phyloP scores from a whole-genome alignment of 2,888 invertebrate genomes.

The Mamestra brassicae region DNA sequence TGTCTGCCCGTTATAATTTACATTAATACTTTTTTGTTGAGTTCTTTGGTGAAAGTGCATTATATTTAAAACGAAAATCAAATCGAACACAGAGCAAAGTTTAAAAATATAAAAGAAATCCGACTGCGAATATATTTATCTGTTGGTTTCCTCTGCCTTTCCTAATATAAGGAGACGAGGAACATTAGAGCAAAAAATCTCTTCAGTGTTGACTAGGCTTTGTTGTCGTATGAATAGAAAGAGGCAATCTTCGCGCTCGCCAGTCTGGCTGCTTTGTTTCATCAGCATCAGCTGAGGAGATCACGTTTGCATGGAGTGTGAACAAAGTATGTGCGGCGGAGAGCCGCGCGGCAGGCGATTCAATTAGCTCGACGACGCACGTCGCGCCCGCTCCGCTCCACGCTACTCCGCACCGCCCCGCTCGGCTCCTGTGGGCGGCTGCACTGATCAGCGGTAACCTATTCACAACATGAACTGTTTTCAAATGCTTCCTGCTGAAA shows the following conservation, averaged over 20 bases:
- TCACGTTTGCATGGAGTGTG: constrained; percentile 1
- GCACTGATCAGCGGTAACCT: constrained; percentile 4
- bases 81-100: neutral
- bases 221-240: neutral
- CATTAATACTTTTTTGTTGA: too few relatives aligned
- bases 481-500: constrained; percentile 9
- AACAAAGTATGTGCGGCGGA: neutral
- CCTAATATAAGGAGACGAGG: neutral
- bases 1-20: too few relatives aligned
- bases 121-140: neutral
- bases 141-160: too few relatives aligned
- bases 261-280: constrained; percentile 1
- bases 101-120: neutral
- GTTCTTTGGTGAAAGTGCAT: too few relatives aligned
- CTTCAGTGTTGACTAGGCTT: neutral
- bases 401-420: too few relatives aligned
- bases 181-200: neutral
- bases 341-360: constrained; percentile 1
- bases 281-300: constrained; percentile 13
- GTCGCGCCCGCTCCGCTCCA: neutral
- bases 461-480: constrained; percentile 20
- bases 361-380: constrained; percentile 14
- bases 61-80: neutral
- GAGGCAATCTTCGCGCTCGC: neutral
- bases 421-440: too few relatives aligned